Conservation (phyloP, 2,888 invertebrate species). For the Xanthorhoe designata region DNA sequence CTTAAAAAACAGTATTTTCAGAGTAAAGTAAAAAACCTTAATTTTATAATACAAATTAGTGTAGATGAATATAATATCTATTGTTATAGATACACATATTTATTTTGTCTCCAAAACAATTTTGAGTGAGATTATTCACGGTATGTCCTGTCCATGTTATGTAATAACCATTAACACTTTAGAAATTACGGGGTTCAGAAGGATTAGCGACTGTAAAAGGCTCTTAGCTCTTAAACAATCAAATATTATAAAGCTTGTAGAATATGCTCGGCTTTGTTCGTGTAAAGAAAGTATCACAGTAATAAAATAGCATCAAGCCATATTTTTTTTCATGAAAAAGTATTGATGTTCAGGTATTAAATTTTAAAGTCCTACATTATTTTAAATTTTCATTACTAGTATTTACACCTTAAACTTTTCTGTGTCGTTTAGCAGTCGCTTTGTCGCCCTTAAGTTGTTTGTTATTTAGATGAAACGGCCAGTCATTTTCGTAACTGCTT, state of each 20-base stretch:
- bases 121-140: not conserved
- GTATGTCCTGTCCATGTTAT: not conserved
- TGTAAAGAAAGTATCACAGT: not conserved
- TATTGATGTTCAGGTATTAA: too few relatives aligned
- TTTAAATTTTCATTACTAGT: too few relatives aligned
- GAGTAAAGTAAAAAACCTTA: too few relatives aligned
- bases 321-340: too few relatives aligned
- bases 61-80: too few relatives aligned
- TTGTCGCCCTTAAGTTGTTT: not conserved
- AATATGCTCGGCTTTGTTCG: not conserved
- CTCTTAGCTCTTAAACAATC: not conserved
- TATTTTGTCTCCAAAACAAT: not conserved
- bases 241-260: not conserved
- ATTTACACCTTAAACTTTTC: too few relatives aligned
- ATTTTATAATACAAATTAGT: too few relatives aligned
- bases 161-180: not conserved
- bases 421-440: too few relatives aligned
- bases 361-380: too few relatives aligned
- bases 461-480: conserved; percentile 1
- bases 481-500: conserved; percentile 13
- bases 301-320: too few relatives aligned
- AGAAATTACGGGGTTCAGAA: not conserved
- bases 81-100: too few relatives aligned
- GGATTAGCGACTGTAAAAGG: not conserved
- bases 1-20: too few relatives aligned